Evolutionary conservation across 2,888 invertebrate species (phyloP).

Genomic region (Orthosia cruda): DNA sequence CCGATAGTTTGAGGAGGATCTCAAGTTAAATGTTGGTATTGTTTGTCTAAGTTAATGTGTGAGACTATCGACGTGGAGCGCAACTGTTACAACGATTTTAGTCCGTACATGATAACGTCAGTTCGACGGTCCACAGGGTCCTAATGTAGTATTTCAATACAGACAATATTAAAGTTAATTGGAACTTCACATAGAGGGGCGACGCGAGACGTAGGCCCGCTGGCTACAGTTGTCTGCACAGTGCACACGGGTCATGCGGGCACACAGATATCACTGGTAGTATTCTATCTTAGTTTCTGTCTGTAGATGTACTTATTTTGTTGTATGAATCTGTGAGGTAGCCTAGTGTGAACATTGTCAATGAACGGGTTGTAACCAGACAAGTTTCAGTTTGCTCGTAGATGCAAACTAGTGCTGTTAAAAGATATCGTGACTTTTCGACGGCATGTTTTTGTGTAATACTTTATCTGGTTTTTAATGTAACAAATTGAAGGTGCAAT

Average conservation of each 20-base stretch:
- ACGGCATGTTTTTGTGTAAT: slow-evolving; percentile 85
- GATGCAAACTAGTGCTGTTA: slow-evolving; percentile 73
- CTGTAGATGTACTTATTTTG: slow-evolving; percentile 77
- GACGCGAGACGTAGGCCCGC: slow-evolving; percentile 61
- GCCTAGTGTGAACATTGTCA: slow-evolving; percentile 75
- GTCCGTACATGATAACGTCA: slow-evolving; percentile 82
- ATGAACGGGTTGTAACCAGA: slow-evolving; percentile 76
- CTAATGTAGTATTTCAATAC: slow-evolving; percentile 83
- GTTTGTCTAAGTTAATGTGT: slow-evolving; percentile 62
- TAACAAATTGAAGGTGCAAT: slow-evolving; percentile 89
- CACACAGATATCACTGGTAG: slow-evolving; percentile 65
- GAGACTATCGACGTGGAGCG: slow-evolving; percentile 67
- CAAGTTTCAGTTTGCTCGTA: slow-evolving; percentile 71
- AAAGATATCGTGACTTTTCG: slow-evolving; percentile 79
- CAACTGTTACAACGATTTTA: slow-evolving; percentile 85
- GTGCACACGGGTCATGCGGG: slow-evolving; percentile 72
- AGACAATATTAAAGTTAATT: slow-evolving; percentile 79
- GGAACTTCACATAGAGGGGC: slow-evolving; percentile 53
- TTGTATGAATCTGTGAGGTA: slow-evolving; percentile 70
- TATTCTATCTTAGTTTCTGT: slow-evolving; percentile 59
- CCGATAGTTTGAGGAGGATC: slow-evolving; percentile 62
- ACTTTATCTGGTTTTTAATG: slow-evolving; percentile 83
- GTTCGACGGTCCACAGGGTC: slow-evolving; percentile 87
- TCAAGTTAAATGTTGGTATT: slow-evolving; percentile 56
- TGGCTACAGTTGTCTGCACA: slow-evolving; percentile 62